phyloP scores from a whole-genome alignment of 1,140 invertebrate species.

The Metopolophium dirhodum region DNA sequence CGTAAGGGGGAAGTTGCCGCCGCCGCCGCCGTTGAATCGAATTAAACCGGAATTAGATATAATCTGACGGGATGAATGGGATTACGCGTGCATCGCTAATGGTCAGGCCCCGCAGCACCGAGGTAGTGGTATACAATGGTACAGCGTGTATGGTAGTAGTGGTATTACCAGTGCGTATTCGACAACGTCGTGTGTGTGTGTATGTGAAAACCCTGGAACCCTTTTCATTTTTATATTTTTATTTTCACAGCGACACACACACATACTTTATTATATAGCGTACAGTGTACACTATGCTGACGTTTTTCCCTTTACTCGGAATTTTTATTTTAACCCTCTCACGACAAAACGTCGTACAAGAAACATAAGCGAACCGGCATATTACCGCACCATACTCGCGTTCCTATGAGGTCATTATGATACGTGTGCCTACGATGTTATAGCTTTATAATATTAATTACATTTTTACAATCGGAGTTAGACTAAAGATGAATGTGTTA shows the following conservation, averaged over 20 bases:
- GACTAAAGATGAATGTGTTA: too few relatives aligned
- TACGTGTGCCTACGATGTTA: too few relatives aligned
- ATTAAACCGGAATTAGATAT: slow-evolving; percentile 57
- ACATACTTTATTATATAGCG: not conserved
- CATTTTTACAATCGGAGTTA: too few relatives aligned
- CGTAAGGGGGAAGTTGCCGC: not conserved
- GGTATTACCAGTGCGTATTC: not conserved
- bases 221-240: slow-evolving; percentile 17
- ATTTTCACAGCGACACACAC: not conserved
- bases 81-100: slow-evolving; percentile 57
- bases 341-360: not conserved
- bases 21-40: slow-evolving; percentile 43
- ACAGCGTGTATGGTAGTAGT: not conserved
- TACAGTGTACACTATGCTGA: not conserved
- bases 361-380: not conserved
- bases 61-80: slow-evolving; percentile 56
- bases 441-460: too few relatives aligned
- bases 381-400: not conserved
- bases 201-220: not conserved
- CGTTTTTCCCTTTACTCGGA: not conserved
- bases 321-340: not conserved
- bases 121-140: not conserved
- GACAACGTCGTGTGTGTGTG: not conserved
- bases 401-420: too few relatives aligned
- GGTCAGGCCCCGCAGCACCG: slow-evolving; percentile 52